Percentiles rank a stretch among this genome's conserved stretches.
phyloP scores from a whole-genome alignment of 64 coral and sea anemone species.

The Trachythela sp. region DNA sequence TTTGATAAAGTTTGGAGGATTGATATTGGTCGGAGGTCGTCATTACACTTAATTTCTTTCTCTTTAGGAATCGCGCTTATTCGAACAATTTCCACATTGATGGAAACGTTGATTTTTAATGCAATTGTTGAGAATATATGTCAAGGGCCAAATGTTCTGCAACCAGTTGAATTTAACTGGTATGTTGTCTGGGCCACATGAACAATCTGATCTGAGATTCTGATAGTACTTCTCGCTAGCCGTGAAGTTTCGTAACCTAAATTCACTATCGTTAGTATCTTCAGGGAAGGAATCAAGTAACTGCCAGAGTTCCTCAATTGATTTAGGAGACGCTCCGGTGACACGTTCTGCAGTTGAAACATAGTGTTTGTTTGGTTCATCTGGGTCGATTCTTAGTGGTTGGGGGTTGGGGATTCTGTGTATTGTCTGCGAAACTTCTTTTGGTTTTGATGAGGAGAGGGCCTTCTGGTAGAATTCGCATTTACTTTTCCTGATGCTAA shows the following conservation, averaged over 20 bases:
- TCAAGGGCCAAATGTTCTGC: background rate
- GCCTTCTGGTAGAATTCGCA: background rate
- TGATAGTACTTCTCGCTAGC: background rate
- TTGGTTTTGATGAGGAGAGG: background rate
- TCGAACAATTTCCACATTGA: background rate
- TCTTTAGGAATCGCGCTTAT: background rate
- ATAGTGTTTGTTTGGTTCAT: background rate
- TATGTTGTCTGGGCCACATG: background rate
- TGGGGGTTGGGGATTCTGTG: background rate
- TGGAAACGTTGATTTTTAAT: background rate
- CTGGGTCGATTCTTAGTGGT: background rate
- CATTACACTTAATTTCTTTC: background rate
- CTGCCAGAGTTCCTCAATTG: slow-evolving; percentile 2
- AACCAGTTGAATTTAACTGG: background rate
- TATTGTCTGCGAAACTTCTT: background rate
- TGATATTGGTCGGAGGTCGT: background rate
- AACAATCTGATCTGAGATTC: background rate
- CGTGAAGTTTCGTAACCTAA: background rate
- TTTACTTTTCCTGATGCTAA: background rate
- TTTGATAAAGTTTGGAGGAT: background rate
- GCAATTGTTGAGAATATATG: background rate
- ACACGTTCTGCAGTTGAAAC: background rate
- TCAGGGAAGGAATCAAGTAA: background rate
- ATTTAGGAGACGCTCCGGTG: background rate
- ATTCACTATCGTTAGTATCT: background rate